A percentile compares a stretch with the other conserved stretches of the same genome.
phyloP scores from a whole-genome alignment of 1,140 invertebrate species.

The Pseudobourletiella spinata region DNA sequence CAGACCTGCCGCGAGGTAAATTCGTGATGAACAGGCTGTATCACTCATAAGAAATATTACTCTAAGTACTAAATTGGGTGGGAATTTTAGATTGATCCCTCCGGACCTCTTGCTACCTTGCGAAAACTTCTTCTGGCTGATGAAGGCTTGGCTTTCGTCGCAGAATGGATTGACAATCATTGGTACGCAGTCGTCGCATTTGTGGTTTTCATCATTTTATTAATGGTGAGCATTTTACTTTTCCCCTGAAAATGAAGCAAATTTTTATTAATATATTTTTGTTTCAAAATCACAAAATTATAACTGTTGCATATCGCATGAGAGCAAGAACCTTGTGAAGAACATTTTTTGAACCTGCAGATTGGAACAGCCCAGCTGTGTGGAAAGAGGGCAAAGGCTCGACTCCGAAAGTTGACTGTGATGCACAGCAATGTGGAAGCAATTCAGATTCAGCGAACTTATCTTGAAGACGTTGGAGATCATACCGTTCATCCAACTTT shows the following conservation, averaged over 20 bases:
- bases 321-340: neutral
- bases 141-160: conserved; percentile 73
- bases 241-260: neutral
- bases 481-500: conserved; percentile 58
- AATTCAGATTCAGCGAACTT: conserved; percentile 32
- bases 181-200: conserved; percentile 34
- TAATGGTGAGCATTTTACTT: conserved; percentile 33
- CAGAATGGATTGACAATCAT: conserved; percentile 53
- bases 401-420: conserved; percentile 32
- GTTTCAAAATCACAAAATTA: neutral
- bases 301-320: neutral
- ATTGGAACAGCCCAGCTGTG: conserved; percentile 26
- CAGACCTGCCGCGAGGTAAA: conserved; percentile 17
- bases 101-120: conserved; percentile 83
- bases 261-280: neutral
- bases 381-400: conserved; percentile 29
- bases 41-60: neutral
- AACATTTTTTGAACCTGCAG: conserved; percentile 10
- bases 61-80: neutral
- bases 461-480: conserved; percentile 43
- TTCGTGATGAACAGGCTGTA: neutral
- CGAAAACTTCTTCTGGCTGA: conserved; percentile 77
- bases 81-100: conserved; percentile 58
- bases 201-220: conserved; percentile 28
- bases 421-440: conserved; percentile 35